A percentile compares a stretch with the other conserved stretches of the same genome.
These are phyloP conservation scores for Brassicogethes aeneus DNA, from an alignment of 2,888 invertebrate species.

Conservation along the genomic window DNA sequence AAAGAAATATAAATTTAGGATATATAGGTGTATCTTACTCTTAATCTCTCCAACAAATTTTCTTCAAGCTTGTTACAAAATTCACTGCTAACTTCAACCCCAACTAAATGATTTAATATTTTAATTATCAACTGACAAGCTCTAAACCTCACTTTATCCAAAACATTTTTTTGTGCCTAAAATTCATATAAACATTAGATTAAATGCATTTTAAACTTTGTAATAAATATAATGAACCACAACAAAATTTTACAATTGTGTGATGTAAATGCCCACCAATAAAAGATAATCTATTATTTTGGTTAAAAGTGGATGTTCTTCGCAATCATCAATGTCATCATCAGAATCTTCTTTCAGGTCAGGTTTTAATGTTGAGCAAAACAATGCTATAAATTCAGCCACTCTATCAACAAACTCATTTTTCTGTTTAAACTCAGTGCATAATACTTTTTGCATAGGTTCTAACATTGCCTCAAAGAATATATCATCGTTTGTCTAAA, in stretches of 20 bases:
- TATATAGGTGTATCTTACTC: slow-evolving; percentile 33
- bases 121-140: slow-evolving; percentile 71
- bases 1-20: slow-evolving; percentile 20
- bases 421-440: slow-evolving; percentile 9
- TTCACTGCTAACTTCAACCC: slow-evolving; percentile 61
- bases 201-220: no score
- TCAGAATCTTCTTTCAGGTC: slow-evolving; percentile 26
- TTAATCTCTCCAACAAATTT: slow-evolving; percentile 56
- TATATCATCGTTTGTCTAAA: neutral
- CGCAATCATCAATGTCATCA: slow-evolving; percentile 35
- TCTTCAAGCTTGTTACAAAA: slow-evolving; percentile 63
- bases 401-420: slow-evolving; percentile 11
- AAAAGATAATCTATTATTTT: slow-evolving; percentile 55
- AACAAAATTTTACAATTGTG: no score
- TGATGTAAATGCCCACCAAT: slow-evolving; percentile 44
- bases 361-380: slow-evolving; percentile 9
- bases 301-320: slow-evolving; percentile 42
- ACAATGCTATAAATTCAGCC: slow-evolving; percentile 12
- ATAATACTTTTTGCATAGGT: neutral
- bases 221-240: no score
- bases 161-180: slow-evolving; percentile 42
- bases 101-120: slow-evolving; percentile 63
- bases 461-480: neutral
- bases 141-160: slow-evolving; percentile 56
- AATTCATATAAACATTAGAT: slow-evolving; percentile 18